Conservation (phyloP, 2,888 invertebrate genomes). For the Alloplasta piceator region DNA sequence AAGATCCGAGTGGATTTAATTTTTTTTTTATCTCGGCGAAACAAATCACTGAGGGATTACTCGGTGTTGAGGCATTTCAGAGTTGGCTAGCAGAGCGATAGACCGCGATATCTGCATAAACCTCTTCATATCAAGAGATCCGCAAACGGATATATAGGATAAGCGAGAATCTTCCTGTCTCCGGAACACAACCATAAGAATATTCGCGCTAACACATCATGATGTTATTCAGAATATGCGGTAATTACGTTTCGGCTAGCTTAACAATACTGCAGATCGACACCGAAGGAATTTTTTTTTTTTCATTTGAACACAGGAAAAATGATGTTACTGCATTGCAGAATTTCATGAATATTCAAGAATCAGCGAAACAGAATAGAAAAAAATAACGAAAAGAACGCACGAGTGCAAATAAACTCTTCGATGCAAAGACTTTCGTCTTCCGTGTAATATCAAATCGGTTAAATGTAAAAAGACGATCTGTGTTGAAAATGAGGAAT, state of each 20-base stretch:
- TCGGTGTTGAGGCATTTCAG: conserved; percentile 74
- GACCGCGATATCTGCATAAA: conserved; percentile 71
- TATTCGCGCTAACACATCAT: conserved; percentile 1
- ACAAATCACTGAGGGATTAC: conserved; percentile 71
- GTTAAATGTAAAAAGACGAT: no score
- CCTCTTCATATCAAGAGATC: conserved; percentile 1
- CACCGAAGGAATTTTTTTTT: conserved; percentile 25
- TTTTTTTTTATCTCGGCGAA: neutral
- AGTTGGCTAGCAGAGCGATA: conserved; percentile 76
- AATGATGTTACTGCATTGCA: conserved; percentile 48
- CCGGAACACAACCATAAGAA: conserved; percentile 41
- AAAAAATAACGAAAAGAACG: conserved; percentile 9
- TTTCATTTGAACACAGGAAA: conserved; percentile 34
- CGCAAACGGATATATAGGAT: neutral
- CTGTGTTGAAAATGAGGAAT: no score
- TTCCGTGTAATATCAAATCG: conserved; percentile 4
- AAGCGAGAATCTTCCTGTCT: conserved; percentile 49
- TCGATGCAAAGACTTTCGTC: conserved; percentile 46
- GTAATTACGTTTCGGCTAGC: conserved; percentile 44
- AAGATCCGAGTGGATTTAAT: neutral
- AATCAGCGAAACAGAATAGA: conserved; percentile 14
- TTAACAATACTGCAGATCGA: conserved; percentile 23
- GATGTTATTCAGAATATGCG: conserved; percentile 9
- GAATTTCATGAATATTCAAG: conserved; percentile 56
- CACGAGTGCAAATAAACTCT: neutral